Percentiles rank a stretch among this genome's conserved stretches.
phyloP scores from a whole-genome alignment of 2,888 invertebrate genomes.

The Pherbina coryleti region DNA sequence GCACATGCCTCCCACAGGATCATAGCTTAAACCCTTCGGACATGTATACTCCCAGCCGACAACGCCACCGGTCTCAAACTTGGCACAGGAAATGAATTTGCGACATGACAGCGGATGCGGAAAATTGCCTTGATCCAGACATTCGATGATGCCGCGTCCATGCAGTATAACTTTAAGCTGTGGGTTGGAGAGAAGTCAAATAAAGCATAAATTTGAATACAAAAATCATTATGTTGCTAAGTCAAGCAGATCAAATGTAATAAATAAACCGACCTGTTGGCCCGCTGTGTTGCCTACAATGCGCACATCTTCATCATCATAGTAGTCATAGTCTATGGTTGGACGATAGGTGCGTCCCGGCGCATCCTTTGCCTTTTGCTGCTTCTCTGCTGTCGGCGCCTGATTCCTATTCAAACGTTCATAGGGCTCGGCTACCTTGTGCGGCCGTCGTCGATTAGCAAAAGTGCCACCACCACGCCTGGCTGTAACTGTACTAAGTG shows the following conservation, averaged over 20 bases:
- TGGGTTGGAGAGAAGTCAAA: background rate
- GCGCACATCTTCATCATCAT: conserved; percentile 76
- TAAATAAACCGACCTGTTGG: conserved; percentile 67
- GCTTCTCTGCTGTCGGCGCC: conserved; percentile 36
- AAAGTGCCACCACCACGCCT: conserved; percentile 50
- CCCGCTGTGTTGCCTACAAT: conserved; percentile 70
- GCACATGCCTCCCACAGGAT: conserved; percentile 91
- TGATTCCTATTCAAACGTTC: conserved; percentile 57
- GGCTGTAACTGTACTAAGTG: conserved; percentile 27
- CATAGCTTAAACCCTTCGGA: conserved; percentile 87
- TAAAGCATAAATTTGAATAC: background rate
- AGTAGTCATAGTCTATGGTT: conserved; percentile 76
- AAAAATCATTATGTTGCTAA: background rate
- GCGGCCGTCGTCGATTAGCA: conserved; percentile 61
- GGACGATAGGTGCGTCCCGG: conserved; percentile 62
- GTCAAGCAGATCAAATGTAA: background rate
- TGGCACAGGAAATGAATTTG: conserved; percentile 92
- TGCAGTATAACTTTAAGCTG: conserved; percentile 73
- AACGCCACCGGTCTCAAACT: conserved; percentile 82
- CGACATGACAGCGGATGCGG: conserved; percentile 91
- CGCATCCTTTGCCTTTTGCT: conserved; percentile 31
- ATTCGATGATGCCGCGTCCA: conserved; percentile 82
- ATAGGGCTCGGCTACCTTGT: conserved; percentile 60
- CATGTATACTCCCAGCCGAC: conserved; percentile 92
- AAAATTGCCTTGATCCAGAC: conserved; percentile 90